These are phyloP conservation scores for Theristicus caerulescens DNA, from an alignment of 2,113 vertebrate species.

Conservation along the genomic window DNA sequence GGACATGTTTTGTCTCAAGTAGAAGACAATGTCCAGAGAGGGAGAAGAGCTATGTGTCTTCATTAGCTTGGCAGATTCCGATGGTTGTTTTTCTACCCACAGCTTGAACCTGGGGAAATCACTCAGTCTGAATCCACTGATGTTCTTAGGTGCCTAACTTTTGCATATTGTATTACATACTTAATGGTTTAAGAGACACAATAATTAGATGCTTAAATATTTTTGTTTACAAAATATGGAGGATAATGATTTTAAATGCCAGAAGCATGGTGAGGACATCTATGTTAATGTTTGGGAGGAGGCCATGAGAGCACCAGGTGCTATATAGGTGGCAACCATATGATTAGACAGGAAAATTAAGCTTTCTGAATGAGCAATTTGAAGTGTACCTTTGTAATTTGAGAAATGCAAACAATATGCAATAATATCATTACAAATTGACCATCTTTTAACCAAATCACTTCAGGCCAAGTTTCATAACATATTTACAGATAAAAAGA, in stretches of 20 bases:
- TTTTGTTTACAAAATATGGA: neutral
- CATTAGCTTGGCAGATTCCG: neutral
- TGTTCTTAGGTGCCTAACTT: neutral
- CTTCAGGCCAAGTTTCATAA: neutral
- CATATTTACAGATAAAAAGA: neutral
- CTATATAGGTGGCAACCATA: neutral
- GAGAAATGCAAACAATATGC: neutral
- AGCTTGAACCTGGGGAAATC: neutral
- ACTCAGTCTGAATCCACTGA: neutral
- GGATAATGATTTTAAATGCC: neutral
- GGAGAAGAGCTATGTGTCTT: neutral
- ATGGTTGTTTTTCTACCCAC: neutral
- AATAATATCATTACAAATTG: neutral
- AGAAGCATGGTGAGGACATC: neutral
- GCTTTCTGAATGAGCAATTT: neutral
- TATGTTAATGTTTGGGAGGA: neutral
- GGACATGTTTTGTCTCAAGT: neutral
- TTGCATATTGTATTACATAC: neutral
- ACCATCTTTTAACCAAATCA: neutral
- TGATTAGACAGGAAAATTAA: neutral
- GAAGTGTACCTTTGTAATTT: neutral
- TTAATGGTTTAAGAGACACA: neutral
- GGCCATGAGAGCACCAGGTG: fast-evolving
- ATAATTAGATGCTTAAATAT: neutral
- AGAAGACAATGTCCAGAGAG: neutral